A percentile compares a stretch with the other conserved stretches of the same genome.
phyloP scores from a whole-genome alignment of 2,888 invertebrate genomes.

The Phengaris alcon region DNA sequence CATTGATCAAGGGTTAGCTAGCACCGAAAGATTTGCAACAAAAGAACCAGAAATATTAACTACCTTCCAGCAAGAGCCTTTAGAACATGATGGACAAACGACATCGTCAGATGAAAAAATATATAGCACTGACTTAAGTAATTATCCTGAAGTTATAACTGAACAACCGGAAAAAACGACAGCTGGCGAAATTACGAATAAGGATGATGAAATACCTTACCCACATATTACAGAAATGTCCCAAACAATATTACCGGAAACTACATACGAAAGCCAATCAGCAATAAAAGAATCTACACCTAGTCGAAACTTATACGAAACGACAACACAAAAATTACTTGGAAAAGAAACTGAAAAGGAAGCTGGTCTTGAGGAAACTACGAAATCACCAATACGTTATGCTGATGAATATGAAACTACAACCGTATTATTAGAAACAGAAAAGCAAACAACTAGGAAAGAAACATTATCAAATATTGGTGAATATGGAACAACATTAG shows the following conservation, averaged over 20 bases:
- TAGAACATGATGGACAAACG: background rate
- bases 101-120: slow-evolving; percentile 21
- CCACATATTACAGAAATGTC: background rate
- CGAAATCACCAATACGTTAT: background rate
- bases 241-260: background rate
- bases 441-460: background rate
- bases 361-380: background rate
- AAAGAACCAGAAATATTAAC: slow-evolving; percentile 1
- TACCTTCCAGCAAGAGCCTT: background rate
- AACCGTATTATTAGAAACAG: slow-evolving; percentile 3
- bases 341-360: slow-evolving; percentile 6
- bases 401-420: background rate
- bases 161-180: slow-evolving; percentile 28
- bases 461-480: background rate
- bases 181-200: slow-evolving; percentile 4
- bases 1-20: background rate
- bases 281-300: slow-evolving; percentile 19
- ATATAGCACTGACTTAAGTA: background rate
- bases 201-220: slow-evolving; percentile 12
- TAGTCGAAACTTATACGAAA: slow-evolving; percentile 17
- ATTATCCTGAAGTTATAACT: slow-evolving; percentile 18
- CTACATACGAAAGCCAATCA: background rate
- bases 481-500: background rate
- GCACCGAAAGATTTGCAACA: background rate
- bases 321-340: background rate